Evolutionary conservation across 2,888 invertebrate species (phyloP).

Genomic region (Colletes collaris): DNA sequence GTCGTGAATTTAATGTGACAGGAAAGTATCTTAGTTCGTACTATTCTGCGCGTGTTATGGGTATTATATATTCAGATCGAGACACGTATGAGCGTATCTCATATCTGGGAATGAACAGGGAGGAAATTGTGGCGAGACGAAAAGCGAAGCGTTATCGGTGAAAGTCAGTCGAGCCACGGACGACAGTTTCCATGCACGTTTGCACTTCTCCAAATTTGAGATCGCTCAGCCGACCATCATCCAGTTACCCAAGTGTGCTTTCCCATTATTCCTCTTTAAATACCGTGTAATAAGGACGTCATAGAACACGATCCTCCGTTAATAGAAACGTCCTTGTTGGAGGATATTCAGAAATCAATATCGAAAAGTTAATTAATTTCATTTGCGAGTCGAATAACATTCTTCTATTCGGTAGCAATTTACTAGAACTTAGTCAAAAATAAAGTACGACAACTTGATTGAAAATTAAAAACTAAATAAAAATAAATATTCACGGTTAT

Average conservation of each 20-base stretch:
- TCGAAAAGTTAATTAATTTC: too few species aligned
- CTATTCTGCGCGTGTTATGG: background rate
- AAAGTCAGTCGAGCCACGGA: conserved; percentile 62
- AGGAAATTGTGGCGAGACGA: conserved; percentile 55
- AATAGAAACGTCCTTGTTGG: background rate
- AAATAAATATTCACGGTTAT: background rate
- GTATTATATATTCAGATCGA: background rate
- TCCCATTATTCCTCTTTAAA: conserved; percentile 68
- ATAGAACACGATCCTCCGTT: background rate
- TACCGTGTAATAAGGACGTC: conserved; percentile 37
- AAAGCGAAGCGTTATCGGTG: conserved; percentile 71
- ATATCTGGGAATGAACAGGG: conserved; percentile 1
- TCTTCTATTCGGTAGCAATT: too few species aligned
- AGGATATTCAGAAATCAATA: too few species aligned
- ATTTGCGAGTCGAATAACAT: too few species aligned
- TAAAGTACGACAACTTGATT: too few species aligned
- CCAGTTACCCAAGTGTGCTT: conserved; percentile 67
- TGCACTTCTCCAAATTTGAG: conserved; percentile 38
- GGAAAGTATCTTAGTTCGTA: background rate
- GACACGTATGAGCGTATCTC: background rate
- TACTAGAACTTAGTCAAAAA: too few species aligned
- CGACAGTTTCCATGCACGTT: conserved; percentile 61
- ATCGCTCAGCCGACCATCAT: conserved; percentile 43
- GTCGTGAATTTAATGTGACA: background rate
- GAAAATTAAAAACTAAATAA: too few species aligned